Percentiles rank a stretch among this genome's conserved stretches.
Conservation (phyloP, 2,113 vertebrate genomes). For the Nanorana parkeri region DNA sequence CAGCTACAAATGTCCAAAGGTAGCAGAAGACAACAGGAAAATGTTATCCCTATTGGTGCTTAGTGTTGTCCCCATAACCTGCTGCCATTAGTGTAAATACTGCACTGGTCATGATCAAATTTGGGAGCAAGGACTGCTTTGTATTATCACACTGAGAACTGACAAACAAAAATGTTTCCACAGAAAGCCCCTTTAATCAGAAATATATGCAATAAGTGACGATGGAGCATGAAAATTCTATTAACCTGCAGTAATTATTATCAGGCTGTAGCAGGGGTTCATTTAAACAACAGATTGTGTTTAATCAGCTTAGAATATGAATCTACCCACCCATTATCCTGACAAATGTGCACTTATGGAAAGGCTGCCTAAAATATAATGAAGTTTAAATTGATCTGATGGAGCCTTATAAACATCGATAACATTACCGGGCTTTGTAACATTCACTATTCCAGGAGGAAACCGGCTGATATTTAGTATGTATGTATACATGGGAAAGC, state of each 20-base stretch:
- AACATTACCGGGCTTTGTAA: neutral
- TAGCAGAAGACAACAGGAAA: too few relatives aligned
- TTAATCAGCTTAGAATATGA: slow-evolving; percentile 12
- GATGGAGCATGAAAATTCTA: neutral
- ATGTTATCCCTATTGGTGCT: too few relatives aligned
- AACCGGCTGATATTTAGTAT: neutral
- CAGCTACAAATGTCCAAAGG: too few relatives aligned
- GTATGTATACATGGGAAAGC: slow-evolving; percentile 19
- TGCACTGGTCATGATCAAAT: too few relatives aligned
- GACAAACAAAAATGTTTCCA: too few relatives aligned
- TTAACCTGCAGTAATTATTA: neutral
- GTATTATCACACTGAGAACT: too few relatives aligned
- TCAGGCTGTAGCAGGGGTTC: neutral
- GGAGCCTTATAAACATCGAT: neutral
- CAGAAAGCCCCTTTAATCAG: too few relatives aligned
- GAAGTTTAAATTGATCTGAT: neutral
- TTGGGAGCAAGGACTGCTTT: too few relatives aligned
- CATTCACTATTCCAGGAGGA: neutral
- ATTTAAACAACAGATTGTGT: slow-evolving; percentile 13
- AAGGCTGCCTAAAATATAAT: slow-evolving; percentile 10
- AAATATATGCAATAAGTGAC: too few relatives aligned
- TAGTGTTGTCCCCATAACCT: too few relatives aligned
- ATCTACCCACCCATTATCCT: slow-evolving; percentile 30
- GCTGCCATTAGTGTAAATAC: too few relatives aligned
- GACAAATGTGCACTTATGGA: slow-evolving; percentile 34